Evolutionary conservation across 2,113 vertebrate species (phyloP).

Genomic region (Scatophagus argus): DNA sequence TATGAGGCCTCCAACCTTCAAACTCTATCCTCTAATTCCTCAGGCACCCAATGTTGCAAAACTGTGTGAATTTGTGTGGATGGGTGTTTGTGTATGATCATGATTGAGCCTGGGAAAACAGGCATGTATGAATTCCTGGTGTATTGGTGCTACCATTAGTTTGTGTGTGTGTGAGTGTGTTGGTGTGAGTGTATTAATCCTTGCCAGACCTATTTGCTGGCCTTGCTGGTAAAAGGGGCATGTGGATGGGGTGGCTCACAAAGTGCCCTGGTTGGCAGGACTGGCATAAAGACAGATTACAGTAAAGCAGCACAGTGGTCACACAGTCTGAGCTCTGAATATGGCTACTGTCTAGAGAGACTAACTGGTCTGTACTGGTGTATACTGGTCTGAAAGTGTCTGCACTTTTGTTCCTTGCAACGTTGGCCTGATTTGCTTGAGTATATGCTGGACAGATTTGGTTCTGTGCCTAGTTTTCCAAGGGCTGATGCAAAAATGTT

Average conservation of each 20-base stretch:
- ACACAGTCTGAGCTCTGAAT: constrained; percentile 56
- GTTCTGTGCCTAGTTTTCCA: background rate
- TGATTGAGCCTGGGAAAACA: constrained; percentile 55
- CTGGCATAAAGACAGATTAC: constrained; percentile 76
- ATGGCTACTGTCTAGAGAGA: constrained; percentile 16
- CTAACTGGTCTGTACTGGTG: constrained; percentile 27
- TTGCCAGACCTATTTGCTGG: constrained; percentile 54
- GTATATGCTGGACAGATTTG: background rate
- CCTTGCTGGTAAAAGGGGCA: constrained; percentile 51
- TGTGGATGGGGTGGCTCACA: constrained; percentile 69
- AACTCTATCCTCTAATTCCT: constrained; percentile 60
- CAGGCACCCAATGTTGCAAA: constrained; percentile 51
- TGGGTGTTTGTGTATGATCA: constrained; percentile 60
- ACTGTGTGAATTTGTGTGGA: constrained; percentile 68
- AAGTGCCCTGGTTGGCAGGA: constrained; percentile 73
- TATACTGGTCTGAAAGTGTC: background rate
- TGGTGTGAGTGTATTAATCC: constrained; percentile 46
- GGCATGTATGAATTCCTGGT: constrained; percentile 47
- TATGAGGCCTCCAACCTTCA: constrained; percentile 59
- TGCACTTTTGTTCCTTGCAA: background rate
- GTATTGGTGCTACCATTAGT: constrained; percentile 24
- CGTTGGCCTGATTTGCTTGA: background rate
- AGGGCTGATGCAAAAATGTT: background rate
- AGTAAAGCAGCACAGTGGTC: constrained; percentile 59
- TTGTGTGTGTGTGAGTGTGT: background rate